Evolutionary conservation across 2,113 vertebrate genomes (phyloP).

Genomic region (Daboia siamensis): DNA sequence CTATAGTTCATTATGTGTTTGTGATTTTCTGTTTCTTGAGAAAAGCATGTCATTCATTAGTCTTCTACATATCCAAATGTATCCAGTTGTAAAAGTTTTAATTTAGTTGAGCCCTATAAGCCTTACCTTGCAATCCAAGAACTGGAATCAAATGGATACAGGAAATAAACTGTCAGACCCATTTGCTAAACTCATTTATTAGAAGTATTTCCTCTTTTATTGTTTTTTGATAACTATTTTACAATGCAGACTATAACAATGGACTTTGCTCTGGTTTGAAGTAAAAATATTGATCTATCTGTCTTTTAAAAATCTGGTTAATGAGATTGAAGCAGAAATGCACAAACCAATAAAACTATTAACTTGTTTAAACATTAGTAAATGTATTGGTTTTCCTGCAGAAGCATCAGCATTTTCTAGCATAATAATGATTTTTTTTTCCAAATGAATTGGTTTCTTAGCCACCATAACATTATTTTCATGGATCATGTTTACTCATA

Average conservation of each 20-base stretch:
- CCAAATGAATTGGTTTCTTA: neutral
- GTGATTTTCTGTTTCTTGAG: neutral
- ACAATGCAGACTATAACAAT: neutral
- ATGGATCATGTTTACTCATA: neutral
- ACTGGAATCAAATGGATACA: neutral
- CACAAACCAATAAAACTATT: conserved; percentile 10
- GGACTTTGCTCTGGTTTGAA: neutral
- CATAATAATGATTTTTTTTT: conserved; percentile 25
- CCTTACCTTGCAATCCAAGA: neutral
- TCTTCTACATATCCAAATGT: neutral
- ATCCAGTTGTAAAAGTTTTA: neutral
- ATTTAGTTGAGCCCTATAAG: neutral
- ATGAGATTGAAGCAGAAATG: conserved; percentile 29
- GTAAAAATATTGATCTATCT: conserved; percentile 21
- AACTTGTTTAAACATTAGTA: conserved; percentile 20
- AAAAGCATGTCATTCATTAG: neutral
- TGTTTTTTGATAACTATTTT: neutral
- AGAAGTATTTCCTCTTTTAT: neutral
- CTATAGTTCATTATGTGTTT: neutral
- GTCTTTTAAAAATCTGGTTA: neutral
- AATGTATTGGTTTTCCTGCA: conserved; percentile 9
- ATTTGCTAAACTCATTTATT: neutral
- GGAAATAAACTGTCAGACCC: neutral
- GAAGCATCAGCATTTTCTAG: conserved; percentile 5
- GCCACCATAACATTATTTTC: neutral